Evolutionary conservation across 2,797 vertebrate species (phyloP).

Genomic region (Myotis findleyi): DNA sequence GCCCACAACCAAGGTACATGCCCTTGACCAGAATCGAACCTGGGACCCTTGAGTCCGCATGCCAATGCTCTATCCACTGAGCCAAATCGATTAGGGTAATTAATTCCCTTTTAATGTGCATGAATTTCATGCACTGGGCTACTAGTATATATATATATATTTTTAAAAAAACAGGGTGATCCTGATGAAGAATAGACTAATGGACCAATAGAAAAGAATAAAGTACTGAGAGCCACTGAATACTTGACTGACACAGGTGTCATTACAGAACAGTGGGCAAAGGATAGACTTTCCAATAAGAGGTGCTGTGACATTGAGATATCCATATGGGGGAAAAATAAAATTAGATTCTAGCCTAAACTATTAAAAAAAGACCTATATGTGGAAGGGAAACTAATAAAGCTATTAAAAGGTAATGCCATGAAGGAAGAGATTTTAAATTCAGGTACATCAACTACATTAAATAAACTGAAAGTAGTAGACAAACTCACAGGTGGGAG

Average conservation of each 20-base stretch:
- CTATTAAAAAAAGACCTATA: background rate
- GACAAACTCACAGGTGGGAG: background rate
- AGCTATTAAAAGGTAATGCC: slow-evolving; percentile 38
- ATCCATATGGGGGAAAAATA: background rate
- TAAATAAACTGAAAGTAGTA: background rate
- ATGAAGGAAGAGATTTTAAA: background rate
- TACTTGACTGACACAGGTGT: background rate
- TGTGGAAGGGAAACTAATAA: background rate
- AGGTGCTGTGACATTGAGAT: background rate
- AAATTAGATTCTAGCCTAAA: background rate
- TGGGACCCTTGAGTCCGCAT: too few species aligned
- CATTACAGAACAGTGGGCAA: background rate
- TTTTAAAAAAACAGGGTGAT: too few species aligned
- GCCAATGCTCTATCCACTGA: too few species aligned
- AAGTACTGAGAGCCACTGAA: background rate
- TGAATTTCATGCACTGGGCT: too few species aligned
- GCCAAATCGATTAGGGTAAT: too few species aligned
- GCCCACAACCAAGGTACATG: too few species aligned
- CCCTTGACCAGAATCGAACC: too few species aligned
- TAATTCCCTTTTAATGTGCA: too few species aligned
- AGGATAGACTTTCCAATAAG: background rate
- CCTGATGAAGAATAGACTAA: background rate
- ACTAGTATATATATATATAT: too few species aligned
- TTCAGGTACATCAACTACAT: background rate
- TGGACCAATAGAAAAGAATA: background rate